Base-by-base conservation (phyloP, 2,113 vertebrate species). In the Oryzias curvinotus region DNA sequence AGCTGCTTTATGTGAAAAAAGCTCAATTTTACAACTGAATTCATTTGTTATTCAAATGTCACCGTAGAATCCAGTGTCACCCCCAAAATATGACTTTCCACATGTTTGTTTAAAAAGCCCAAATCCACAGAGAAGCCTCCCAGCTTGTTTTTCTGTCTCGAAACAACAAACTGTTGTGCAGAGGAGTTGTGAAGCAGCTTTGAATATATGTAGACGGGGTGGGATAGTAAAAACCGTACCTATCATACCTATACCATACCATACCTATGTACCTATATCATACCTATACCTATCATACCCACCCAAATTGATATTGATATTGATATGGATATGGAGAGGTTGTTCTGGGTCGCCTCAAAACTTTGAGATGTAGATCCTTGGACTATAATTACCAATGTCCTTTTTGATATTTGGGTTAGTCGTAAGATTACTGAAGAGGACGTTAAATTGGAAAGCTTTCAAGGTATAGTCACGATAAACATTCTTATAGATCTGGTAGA, bases 371-470 rank as follows among this genome's bases (percentile, higher is more conserved):
- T 93, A 94, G 12, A 93, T 80, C 43, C 93, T 90, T 17, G 92
- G 88, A 23, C 25, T 58, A 78, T 79, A 92, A 15, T 78, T 17
- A 51, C 57, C 83, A 15, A 70, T 50, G 0, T 85, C 72, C 14
- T 23, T 43, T 0, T 54, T 50, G 16, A 89, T 79, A 7, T 84
- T 77, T 50, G 84, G 66, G 16, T 77, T 81, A 1, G 52, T 15
- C 18, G 18, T 54, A 14, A 92, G 83, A 55, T 76, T 66, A 41
- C 15, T 68, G 8, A 89, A 59, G 1, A 89, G 71, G 0, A 90
- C 68, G 26, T 93, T 92, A 77, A 93, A 93, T 69, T 92, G 75
- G 45, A 89, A 87, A 0, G 90, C 93, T 69, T 88, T 85, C 36
- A 93, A 57, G 0, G 79, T 63, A 14, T 81, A 83, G 5, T 59